Evolutionary conservation across 1,140 invertebrate species (phyloP).

Genomic region (Caenorhabditis tropicalis): DNA sequence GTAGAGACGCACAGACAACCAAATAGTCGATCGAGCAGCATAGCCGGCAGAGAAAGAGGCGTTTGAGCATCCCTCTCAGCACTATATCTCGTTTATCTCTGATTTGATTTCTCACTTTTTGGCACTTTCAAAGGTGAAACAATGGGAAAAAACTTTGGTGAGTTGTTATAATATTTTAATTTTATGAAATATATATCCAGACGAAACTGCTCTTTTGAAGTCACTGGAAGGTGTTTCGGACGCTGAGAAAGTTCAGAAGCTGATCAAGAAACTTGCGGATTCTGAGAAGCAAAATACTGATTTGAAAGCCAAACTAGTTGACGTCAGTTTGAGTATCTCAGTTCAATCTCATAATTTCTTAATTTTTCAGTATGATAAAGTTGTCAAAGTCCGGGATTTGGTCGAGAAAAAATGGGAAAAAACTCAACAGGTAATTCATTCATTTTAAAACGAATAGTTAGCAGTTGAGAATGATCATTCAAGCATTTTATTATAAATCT

Average conservation of each 20-base stretch:
- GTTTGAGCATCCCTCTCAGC: background rate
- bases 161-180: background rate
- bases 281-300: conserved; percentile 24
- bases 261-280: conserved; percentile 32
- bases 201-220: conserved; percentile 14
- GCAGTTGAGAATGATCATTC: no score
- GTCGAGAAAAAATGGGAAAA: conserved; percentile 46
- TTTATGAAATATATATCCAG: background rate
- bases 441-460: no score
- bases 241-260: conserved; percentile 35
- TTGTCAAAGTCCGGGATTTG: conserved; percentile 30
- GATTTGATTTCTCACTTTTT: background rate
- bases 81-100: background rate
- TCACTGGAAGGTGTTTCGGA: conserved; percentile 44
- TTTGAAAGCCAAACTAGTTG: background rate
- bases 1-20: background rate
- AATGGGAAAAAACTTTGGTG: conserved; percentile 27
- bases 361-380: conserved; percentile 36
- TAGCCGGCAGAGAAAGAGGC: background rate
- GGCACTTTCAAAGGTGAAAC: background rate
- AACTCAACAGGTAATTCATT: conserved; percentile 36
- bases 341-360: background rate
- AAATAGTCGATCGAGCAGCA: background rate
- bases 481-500: no score
- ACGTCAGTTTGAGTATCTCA: background rate